Conservation (phyloP, 2,797 vertebrate species). For the Lepilemur ruficaudatus region DNA sequence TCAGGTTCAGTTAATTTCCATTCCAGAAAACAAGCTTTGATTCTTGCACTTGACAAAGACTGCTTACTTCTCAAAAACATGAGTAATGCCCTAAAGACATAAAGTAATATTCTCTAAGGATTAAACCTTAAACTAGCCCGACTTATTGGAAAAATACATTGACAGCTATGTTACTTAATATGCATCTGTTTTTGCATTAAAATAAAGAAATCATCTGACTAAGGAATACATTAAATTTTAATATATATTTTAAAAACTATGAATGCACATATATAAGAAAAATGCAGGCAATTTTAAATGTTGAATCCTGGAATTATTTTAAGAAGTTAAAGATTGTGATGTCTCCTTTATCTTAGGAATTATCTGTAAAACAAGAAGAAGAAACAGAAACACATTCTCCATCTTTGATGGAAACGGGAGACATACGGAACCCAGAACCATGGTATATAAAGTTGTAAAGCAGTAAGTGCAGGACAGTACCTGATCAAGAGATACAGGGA, state of each 20-base stretch:
- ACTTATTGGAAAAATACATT: constrained; percentile 55
- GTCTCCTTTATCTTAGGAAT: background rate
- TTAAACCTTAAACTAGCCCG: constrained; percentile 46
- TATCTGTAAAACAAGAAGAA: background rate
- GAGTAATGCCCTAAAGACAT: constrained; percentile 59
- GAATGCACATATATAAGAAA: background rate
- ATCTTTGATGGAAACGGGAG: background rate
- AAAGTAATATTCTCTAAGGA: constrained; percentile 31
- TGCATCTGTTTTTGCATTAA: background rate
- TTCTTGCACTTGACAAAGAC: constrained; percentile 59
- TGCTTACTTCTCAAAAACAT: constrained; percentile 75
- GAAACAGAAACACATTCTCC: background rate
- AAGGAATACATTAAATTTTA: background rate
- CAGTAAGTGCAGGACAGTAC: fast-evolving
- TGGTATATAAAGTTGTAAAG: background rate
- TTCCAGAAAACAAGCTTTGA: constrained; percentile 62
- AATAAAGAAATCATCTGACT: background rate
- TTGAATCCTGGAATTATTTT: background rate
- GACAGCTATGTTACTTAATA: background rate
- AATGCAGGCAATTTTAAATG: background rate
- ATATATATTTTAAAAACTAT: background rate
- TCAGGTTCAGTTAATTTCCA: constrained; percentile 25
- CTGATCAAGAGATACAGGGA: background rate
- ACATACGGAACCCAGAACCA: background rate
- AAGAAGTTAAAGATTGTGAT: background rate